Base-by-base conservation (phyloP, 1,140 invertebrate genomes). In the Papilio xuthus region DNA sequence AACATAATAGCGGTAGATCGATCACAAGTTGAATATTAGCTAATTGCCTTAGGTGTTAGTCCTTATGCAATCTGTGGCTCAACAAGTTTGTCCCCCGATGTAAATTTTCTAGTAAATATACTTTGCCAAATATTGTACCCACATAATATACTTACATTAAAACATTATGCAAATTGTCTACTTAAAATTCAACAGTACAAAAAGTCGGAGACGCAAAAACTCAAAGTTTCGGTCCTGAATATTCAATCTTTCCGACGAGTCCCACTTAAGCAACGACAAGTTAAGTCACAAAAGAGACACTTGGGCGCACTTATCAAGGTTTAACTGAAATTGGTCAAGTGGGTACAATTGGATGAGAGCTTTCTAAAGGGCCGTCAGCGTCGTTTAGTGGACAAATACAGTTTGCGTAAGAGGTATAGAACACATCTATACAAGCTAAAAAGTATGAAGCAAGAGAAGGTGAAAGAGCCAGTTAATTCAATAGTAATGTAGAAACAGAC, bases 141-240 rank as follows among this genome's bases (percentile, higher is more conserved):
- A 67, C 60, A 67, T 67, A 15, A 67, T 28, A 32, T 8, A 15
- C 60, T 67, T 67, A 67, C 60, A 28, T 67, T 32, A 28, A 67
- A 28, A 67, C 60, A 67, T 67, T 67, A 67, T 67, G 60, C 26
- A 67, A 67, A 67, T 60, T 32, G 60, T 67, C 13, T 26, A 6
- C 60, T 67, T 67, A 67, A 67, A 67, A 67, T 67, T 67, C 60
- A 67, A 67, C 60, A 67, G 60, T 32, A 67, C 60, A 67, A 67
- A 67, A 67, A 67, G 60, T 67, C 56, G 23, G 4, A 26, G 15
- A 67, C 60, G 26, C 23, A 67, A 67, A 67, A 67, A 67, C 60
- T 67, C 60, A 67, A 67, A 67, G 23, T 67, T 67, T 67, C 13
- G 15, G 60, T 28, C 23, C 26, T 67, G 60, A 67, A 67, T 67